Conservation (phyloP, 2,888 invertebrate species). For the Eudemis profundana region DNA sequence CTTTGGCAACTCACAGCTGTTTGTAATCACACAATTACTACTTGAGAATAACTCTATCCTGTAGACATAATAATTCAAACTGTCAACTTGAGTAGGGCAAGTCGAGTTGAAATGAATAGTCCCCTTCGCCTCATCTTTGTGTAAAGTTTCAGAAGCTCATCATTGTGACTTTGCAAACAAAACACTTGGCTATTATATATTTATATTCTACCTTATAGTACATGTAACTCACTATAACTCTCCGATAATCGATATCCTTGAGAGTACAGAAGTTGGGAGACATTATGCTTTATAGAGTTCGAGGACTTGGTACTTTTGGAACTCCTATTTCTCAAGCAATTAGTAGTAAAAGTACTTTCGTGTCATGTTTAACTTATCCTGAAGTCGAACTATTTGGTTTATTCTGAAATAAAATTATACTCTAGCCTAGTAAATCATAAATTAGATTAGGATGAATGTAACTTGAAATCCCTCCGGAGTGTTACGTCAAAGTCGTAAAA, state of each 20-base stretch:
- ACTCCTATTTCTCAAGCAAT: no score
- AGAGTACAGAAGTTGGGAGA: neutral
- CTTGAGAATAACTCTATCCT: slow-evolving; percentile 28
- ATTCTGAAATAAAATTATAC: no score
- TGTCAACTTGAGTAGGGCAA: slow-evolving; percentile 39
- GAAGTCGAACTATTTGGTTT: no score
- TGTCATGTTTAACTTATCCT: no score
- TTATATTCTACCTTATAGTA: slow-evolving; percentile 3
- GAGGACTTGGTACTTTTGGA: neutral
- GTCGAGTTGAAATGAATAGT: slow-evolving; percentile 42
- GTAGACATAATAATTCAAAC: slow-evolving; percentile 29
- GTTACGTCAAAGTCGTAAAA: no score
- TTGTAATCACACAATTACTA: slow-evolving; percentile 30
- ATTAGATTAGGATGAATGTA: no score
- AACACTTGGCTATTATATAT: slow-evolving; percentile 29
- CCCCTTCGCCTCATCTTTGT: slow-evolving; percentile 39
- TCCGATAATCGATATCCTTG: slow-evolving; percentile 26
- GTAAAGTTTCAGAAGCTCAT: slow-evolving; percentile 39
- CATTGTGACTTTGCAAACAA: slow-evolving; percentile 48
- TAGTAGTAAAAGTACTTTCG: no score
- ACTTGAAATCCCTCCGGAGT: no score
- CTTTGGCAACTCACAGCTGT: slow-evolving; percentile 12
- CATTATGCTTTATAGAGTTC: neutral
- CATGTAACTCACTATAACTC: neutral
- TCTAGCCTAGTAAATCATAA: no score